Base-by-base conservation (phyloP, 2,797 vertebrate species). In the Cuculus canorus region DNA sequence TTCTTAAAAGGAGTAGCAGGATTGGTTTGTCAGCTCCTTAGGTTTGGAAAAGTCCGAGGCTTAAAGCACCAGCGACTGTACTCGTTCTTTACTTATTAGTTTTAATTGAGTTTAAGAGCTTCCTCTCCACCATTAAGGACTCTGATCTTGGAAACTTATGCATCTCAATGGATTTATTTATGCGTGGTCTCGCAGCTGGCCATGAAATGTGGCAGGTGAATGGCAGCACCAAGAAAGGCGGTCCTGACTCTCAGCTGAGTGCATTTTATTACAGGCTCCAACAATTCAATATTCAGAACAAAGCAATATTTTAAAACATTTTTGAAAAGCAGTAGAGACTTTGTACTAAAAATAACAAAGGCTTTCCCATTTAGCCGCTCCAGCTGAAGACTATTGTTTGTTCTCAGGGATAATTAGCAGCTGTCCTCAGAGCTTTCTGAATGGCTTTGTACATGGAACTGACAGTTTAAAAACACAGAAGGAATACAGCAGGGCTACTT, bases 381-480 rank as follows among this genome's bases (percentile, higher is more conserved):
- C 70, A 59, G 93, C 88, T 87, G 96, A 93, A 92, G 88, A 72
- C 75, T 12, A 8, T 70, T 86, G 86, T 92, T 95, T 95, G 91
- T 72, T 92, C 50, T 8, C 52, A 2, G 15, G 69, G 94, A 94
- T 90, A 90, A 96, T 93, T 93, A 95, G 92, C 88, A 77, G 83
- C 63, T 13, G 10, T 61, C 93, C 82, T 90, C 92, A 33, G 88
- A 90, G 93, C 87, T 48, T 84, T 84, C 82, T 39, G 73, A 15
- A 57, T 23, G 92, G 86, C 66, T 95, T 63, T 59, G 81, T 65
- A 61, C 66, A 21, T 1, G 3, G 63, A 83, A 80, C 79, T 81
- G 96, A 37, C 92, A 84, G 90, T 72, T 72, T 17, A 35, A 72
- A 93, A 92, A 65, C 77, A 52, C 75, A 5, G 84, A 27, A 72